Evolutionary conservation across 2,888 invertebrate genomes (phyloP).

Genomic region (Acronicta psi): DNA sequence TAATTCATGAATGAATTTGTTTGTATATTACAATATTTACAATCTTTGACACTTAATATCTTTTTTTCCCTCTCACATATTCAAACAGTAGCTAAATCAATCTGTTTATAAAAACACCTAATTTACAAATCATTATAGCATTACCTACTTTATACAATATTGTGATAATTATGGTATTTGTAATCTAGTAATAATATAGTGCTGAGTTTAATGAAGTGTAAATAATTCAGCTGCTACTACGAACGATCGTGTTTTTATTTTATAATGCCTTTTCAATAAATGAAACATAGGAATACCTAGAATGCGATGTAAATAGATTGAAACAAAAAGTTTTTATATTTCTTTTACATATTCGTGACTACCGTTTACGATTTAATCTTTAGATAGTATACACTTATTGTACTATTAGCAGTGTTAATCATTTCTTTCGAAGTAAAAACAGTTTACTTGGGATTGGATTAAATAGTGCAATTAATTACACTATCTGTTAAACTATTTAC

Average conservation of each 20-base stretch:
- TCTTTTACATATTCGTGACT: constrained; percentile 35
- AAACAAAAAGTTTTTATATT: constrained; percentile 19
- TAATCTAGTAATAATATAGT: constrained; percentile 19
- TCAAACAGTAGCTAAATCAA: no score
- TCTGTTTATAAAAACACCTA: no score
- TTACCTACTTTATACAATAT: background rate
- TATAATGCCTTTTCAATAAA: constrained; percentile 30
- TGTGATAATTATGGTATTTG: constrained; percentile 1
- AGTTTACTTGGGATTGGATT: constrained; percentile 34
- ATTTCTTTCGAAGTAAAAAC: constrained; percentile 23
- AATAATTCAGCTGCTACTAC: constrained; percentile 37
- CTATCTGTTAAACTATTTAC: constrained; percentile 54
- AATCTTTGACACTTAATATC: no score
- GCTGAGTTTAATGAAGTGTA: constrained; percentile 8
- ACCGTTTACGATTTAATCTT: constrained; percentile 28
- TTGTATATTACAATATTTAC: no score
- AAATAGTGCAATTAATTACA: constrained; percentile 53
- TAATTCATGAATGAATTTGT: no score
- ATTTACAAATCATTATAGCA: no score
- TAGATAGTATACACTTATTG: constrained; percentile 17
- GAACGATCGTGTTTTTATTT: constrained; percentile 20
- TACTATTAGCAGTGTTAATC: constrained; percentile 34
- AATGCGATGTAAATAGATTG: constrained; percentile 6
- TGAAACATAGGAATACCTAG: constrained; percentile 10
- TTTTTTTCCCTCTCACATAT: no score